Percentiles rank a stretch among this genome's conserved stretches.
Evolutionary conservation across 2,888 invertebrate species (phyloP).

Genomic region (Dryocosmus kuriphilus): DNA sequence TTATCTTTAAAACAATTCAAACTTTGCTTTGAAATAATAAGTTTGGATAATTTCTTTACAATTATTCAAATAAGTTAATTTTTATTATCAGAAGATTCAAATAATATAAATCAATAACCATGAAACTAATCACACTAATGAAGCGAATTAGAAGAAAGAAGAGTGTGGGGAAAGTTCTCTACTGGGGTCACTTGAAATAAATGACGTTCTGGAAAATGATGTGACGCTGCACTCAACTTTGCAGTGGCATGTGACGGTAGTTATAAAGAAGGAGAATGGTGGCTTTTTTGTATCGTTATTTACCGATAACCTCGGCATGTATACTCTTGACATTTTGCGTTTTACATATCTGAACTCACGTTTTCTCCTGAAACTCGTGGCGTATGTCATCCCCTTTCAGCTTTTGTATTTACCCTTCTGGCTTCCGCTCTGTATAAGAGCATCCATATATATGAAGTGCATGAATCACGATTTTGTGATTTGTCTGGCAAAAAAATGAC

Average conservation of each 20-base stretch:
- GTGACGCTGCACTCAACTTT: constrained; percentile 2
- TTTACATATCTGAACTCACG: constrained; percentile 1
- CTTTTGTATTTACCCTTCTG: constrained; percentile 2
- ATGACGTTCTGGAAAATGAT: neutral
- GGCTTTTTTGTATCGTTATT: neutral
- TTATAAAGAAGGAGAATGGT: constrained; percentile 7
- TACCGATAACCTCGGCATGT: neutral
- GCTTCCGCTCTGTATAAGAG: neutral
- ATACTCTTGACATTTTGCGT: neutral
- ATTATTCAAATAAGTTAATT: too few relatives aligned
- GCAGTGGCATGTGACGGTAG: neutral
- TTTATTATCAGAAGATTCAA: too few relatives aligned
- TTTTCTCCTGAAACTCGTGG: neutral
- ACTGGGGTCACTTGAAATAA: neutral
- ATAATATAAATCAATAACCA: neutral
- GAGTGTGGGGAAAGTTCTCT: neutral
- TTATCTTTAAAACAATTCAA: too few relatives aligned
- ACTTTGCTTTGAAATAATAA: too few relatives aligned
- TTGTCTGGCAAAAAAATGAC: too few relatives aligned
- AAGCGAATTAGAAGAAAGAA: neutral
- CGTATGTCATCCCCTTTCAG: constrained; percentile 1
- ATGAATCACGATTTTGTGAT: too few relatives aligned
- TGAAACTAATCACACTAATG: neutral
- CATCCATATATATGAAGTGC: neutral
- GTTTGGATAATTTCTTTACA: too few relatives aligned